Evolutionary conservation across 2,888 invertebrate species (phyloP).

Genomic region (Erebia epiphron): DNA sequence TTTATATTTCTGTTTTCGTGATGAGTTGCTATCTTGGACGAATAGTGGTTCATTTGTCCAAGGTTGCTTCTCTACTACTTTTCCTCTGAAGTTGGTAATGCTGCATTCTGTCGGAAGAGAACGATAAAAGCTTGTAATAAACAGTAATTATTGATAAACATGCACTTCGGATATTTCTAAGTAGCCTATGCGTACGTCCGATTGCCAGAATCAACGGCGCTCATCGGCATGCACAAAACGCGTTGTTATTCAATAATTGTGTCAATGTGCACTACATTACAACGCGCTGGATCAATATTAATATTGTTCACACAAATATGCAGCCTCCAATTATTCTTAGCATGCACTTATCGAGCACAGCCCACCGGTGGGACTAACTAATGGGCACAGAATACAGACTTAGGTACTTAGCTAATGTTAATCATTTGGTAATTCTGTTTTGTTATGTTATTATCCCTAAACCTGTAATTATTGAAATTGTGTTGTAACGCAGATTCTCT

Average conservation of each 20-base stretch:
- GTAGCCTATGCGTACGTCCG: neutral
- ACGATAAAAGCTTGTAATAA: neutral
- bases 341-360: neutral
- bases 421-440: neutral
- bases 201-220: neutral
- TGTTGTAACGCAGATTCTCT: no score
- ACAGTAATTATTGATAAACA: neutral
- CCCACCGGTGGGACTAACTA: neutral
- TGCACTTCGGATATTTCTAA: neutral
- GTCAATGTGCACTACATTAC: conserved; percentile 21
- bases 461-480: no score
- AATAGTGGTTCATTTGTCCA: no score
- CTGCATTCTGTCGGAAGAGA: no score
- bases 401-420: no score
- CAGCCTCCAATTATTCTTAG: neutral
- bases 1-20: no score
- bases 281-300: conserved; percentile 8
- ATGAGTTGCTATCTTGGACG: no score
- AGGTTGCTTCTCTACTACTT: no score
- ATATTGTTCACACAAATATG: conserved; percentile 1
- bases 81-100: no score
- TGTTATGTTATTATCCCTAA: no score
- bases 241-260: conserved; percentile 22
- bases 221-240: neutral
- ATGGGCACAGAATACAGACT: no score